Conservation (phyloP, 1,140 invertebrate genomes). For the Drosophila melanica region DNA sequence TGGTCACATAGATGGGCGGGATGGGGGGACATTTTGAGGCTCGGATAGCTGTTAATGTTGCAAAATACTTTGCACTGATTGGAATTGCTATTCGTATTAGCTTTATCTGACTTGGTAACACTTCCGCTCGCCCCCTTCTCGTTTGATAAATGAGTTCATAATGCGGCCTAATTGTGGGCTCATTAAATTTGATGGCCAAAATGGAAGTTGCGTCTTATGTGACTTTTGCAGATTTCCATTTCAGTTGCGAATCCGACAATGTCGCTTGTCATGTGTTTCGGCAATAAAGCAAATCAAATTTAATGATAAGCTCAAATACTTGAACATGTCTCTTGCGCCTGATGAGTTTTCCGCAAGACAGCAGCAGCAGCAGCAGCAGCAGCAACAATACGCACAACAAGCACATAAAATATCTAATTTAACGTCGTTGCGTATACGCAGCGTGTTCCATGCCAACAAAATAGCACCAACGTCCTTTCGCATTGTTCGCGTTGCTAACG, state of each 20-base stretch:
- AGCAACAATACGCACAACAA: conserved; percentile 37
- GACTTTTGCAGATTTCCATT: conserved; percentile 44
- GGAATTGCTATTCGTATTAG: conserved; percentile 21
- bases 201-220: neutral
- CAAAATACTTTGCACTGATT: conserved; percentile 41
- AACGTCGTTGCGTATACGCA: conserved; percentile 60
- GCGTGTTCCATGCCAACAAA: conserved; percentile 7
- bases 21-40: neutral
- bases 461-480: conserved; percentile 57
- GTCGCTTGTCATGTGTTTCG: conserved; percentile 31
- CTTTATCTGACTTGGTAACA: conserved; percentile 1
- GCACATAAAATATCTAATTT: conserved; percentile 68
- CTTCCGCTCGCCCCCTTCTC: no score
- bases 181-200: conserved; percentile 55
- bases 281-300: conserved; percentile 78
- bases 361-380: neutral
- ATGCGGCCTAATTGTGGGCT: conserved; percentile 73
- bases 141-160: conserved; percentile 72
- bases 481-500: conserved; percentile 58
- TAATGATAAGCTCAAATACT: conserved; percentile 75
- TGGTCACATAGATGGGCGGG: conserved; percentile 5
- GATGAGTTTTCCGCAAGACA: conserved; percentile 40
- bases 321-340: conserved; percentile 71
- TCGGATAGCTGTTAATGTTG: conserved; percentile 22
- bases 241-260: conserved; percentile 13